Conservation (phyloP, 2,888 invertebrate genomes). For the Onthophagus sagittarius region DNA sequence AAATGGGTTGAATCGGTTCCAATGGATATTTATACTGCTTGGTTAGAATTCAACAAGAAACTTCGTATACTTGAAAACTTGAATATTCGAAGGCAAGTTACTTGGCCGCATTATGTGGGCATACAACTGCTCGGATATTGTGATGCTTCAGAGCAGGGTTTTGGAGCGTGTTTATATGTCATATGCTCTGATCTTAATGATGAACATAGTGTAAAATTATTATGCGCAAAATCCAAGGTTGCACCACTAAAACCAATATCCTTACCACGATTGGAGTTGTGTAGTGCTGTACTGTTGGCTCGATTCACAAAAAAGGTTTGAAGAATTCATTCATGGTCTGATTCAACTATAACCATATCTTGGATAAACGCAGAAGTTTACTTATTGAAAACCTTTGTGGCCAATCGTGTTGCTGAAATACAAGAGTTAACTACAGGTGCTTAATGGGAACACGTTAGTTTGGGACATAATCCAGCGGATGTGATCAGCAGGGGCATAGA, state of each 20-base stretch:
- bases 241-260: constrained; percentile 11
- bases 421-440: constrained; percentile 19
- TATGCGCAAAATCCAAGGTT: too few relatives aligned
- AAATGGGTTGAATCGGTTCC: not conserved
- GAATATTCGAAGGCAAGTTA: not conserved
- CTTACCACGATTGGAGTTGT: constrained; percentile 16
- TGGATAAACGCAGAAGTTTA: constrained; percentile 31
- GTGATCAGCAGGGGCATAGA: not conserved
- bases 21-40: not conserved
- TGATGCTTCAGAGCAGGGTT: not conserved
- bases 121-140: constrained; percentile 4
- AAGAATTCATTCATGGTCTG: too few relatives aligned
- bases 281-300: constrained; percentile 14
- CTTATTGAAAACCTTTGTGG: constrained; percentile 32
- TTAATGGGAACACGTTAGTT: not conserved
- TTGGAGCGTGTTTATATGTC: constrained; percentile 16
- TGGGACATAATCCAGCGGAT: not conserved
- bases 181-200: too few relatives aligned
- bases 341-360: constrained; percentile 35
- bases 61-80: not conserved
- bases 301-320: too few relatives aligned
- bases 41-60: not conserved
- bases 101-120: not conserved
- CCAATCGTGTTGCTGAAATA: constrained; percentile 31
- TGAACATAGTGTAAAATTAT: too few relatives aligned